Evolutionary conservation across 2,797 vertebrate genomes (phyloP).

Genomic region (Austrolebias charrua): DNA sequence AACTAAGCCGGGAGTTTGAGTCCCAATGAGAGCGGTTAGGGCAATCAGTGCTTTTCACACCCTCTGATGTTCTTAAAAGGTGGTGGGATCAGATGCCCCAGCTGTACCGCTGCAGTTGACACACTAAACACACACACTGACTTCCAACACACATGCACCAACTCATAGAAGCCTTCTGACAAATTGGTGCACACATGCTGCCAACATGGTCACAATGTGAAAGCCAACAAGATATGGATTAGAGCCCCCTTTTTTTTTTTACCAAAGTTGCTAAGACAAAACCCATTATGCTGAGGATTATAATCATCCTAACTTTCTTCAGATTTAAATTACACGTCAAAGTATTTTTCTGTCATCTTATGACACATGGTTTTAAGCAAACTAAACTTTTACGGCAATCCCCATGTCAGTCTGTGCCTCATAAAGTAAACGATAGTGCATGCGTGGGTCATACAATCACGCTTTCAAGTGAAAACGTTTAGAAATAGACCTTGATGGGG

Average conservation of each 20-base stretch:
- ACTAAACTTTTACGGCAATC: background rate
- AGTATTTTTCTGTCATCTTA: too few species aligned
- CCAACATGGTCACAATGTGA: background rate
- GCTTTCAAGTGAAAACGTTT: slow-evolving; percentile 55
- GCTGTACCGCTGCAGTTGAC: slow-evolving; percentile 60
- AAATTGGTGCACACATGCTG: slow-evolving; percentile 6
- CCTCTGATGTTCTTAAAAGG: slow-evolving; percentile 86
- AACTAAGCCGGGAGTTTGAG: slow-evolving; percentile 82
- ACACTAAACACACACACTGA: slow-evolving; percentile 27
- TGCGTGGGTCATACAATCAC: slow-evolving; percentile 6
- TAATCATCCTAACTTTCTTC: too few species aligned
- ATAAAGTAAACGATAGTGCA: slow-evolving; percentile 1
- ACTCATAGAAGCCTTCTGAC: slow-evolving; percentile 10
- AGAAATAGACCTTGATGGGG: slow-evolving; percentile 44
- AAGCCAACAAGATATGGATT: too few species aligned
- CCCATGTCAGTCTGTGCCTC: background rate
- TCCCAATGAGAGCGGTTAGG: slow-evolving; percentile 84
- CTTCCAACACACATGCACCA: slow-evolving; percentile 7
- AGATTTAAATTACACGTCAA: too few species aligned
- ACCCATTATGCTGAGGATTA: too few species aligned
- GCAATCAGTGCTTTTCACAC: slow-evolving; percentile 87
- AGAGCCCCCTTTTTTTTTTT: too few species aligned
- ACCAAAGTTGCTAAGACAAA: too few species aligned
- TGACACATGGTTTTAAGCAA: background rate
- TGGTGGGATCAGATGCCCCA: slow-evolving; percentile 80